Evolutionary conservation across 1,140 invertebrate genomes (phyloP).

Genomic region (Orius insidiosus): DNA sequence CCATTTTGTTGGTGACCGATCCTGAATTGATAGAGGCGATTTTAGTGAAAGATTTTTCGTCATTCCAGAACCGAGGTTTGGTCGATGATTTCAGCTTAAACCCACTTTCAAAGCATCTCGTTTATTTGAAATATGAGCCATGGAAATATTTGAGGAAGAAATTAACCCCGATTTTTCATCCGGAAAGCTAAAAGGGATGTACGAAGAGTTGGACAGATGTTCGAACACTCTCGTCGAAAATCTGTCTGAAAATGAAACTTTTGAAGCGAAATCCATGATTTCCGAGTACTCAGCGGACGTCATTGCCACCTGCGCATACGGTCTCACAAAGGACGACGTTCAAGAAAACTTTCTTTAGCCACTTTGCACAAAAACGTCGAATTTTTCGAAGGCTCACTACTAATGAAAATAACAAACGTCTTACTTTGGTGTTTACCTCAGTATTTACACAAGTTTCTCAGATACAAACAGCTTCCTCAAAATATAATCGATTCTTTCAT

Average conservation of each 20-base stretch:
- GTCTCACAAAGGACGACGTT: slow-evolving; percentile 17
- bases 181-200: slow-evolving; percentile 38
- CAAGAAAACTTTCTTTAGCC: neutral
- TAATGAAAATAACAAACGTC: neutral
- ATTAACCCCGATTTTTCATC: slow-evolving; percentile 38
- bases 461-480: slow-evolving; percentile 21
- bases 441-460: slow-evolving; percentile 17
- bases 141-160: slow-evolving; percentile 38
- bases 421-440: slow-evolving; percentile 16
- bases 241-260: slow-evolving; percentile 1
- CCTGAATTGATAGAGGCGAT: slow-evolving; percentile 39
- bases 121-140: slow-evolving; percentile 25
- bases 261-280: slow-evolving; percentile 2
- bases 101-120: slow-evolving; percentile 25
- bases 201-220: slow-evolving; percentile 28
- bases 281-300: slow-evolving; percentile 37
- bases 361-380: neutral
- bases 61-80: slow-evolving; percentile 31
- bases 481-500: slow-evolving; percentile 28
- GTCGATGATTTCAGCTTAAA: slow-evolving; percentile 29
- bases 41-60: slow-evolving; percentile 37
- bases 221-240: slow-evolving; percentile 25
- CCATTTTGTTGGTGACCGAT: slow-evolving; percentile 32
- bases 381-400: neutral
- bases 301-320: slow-evolving; percentile 36